These are phyloP conservation scores for Calidris pugnax DNA, from an alignment of 2,113 vertebrate genomes.

Conservation along the genomic window DNA sequence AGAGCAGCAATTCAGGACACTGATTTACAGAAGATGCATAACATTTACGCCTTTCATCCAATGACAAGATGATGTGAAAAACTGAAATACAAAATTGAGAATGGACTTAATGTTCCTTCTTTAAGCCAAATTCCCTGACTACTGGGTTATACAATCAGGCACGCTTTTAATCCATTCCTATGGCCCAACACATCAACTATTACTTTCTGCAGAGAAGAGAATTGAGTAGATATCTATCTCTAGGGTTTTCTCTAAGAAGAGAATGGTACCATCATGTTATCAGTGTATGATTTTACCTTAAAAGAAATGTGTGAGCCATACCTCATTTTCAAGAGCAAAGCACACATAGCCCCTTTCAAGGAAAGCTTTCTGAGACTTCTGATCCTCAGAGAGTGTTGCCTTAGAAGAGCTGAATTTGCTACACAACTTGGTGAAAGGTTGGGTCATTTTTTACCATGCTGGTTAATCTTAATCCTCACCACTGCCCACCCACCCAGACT, in stretches of 20 bases:
- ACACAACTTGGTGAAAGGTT: neutral
- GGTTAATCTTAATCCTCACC: neutral
- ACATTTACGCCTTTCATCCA: neutral
- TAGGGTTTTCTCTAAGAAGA: neutral
- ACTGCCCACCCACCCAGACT: accelerated
- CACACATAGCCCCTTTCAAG: neutral
- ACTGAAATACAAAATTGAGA: neutral
- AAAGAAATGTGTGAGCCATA: neutral
- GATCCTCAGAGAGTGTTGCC: neutral
- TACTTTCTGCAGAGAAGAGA: neutral
- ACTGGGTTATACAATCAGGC: neutral
- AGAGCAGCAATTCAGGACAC: neutral
- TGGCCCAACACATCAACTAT: neutral
- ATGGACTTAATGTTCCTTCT: neutral
- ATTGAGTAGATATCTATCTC: neutral
- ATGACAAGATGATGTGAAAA: neutral
- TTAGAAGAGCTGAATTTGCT: neutral
- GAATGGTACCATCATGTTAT: neutral
- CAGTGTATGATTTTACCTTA: neutral
- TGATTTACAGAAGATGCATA: neutral
- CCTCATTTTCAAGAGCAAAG: neutral
- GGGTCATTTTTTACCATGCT: neutral
- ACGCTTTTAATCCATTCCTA: neutral
- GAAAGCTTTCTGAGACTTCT: neutral
- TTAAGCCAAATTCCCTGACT: neutral